A percentile compares a stretch with the other conserved stretches of the same genome.
Evolutionary conservation across 2,888 invertebrate genomes (phyloP).

Genomic region (Archips xylosteana): DNA sequence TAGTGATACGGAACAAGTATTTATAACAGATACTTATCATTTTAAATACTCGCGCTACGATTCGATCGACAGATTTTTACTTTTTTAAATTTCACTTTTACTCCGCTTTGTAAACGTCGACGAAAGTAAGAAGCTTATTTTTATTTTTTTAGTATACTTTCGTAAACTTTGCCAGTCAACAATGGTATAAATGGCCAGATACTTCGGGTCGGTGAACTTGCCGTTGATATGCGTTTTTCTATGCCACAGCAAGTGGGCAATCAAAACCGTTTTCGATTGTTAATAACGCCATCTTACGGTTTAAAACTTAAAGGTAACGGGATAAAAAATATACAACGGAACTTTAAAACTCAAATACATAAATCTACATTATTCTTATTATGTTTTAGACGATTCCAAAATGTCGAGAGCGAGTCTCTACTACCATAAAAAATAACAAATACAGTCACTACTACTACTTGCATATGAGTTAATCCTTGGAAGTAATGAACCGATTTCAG

Average conservation of each 20-base stretch:
- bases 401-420: background rate
- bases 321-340: slow-evolving; percentile 8
- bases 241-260: background rate
- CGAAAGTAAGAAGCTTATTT: slow-evolving; percentile 56
- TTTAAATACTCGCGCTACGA: slow-evolving; percentile 40
- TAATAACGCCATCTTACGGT: slow-evolving; percentile 26
- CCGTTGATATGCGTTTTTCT: background rate
- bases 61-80: slow-evolving; percentile 52
- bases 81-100: slow-evolving; percentile 67
- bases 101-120: slow-evolving; percentile 49
- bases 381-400: background rate
- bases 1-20: slow-evolving; percentile 43
- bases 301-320: background rate
- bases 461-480: no score
- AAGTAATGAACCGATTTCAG: no score
- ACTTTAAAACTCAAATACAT: background rate
- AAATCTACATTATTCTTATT: background rate
- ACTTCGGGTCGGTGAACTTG: slow-evolving; percentile 16
- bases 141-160: slow-evolving; percentile 39
- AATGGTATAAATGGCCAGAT: slow-evolving; percentile 15
- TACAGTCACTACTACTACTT: no score
- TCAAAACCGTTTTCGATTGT: slow-evolving; percentile 12
- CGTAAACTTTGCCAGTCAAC: slow-evolving; percentile 15
- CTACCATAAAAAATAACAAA: no score
- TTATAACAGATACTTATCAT: slow-evolving; percentile 41